phyloP scores from a whole-genome alignment of 2,888 invertebrate species.

The Physocephala rufipes region DNA sequence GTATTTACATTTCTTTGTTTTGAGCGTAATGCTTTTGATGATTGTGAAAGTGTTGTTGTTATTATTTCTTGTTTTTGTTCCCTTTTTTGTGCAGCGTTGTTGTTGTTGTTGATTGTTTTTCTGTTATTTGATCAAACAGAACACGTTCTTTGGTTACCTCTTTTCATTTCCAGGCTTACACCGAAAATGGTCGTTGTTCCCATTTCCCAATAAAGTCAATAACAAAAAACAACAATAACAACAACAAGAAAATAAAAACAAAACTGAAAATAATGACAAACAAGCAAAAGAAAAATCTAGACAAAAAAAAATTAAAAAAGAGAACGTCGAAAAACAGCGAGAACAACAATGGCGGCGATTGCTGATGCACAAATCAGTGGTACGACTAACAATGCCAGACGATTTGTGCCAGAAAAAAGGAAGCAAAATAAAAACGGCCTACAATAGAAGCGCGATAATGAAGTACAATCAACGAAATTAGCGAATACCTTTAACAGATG shows the following conservation, averaged over 20 bases:
- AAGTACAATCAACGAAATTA: no score
- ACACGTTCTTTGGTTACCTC: constrained; percentile 11
- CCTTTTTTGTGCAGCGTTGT: not conserved
- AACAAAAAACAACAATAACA: not conserved
- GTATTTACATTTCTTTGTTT: not conserved
- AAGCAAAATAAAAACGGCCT: no score
- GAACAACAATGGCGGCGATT: not conserved
- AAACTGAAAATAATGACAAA: not conserved
- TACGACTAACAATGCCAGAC: no score
- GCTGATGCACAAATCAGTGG: no score
- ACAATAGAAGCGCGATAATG: no score
- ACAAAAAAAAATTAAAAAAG: not conserved
- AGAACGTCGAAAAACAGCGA: not conserved
- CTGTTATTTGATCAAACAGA: not conserved
- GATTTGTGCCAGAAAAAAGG: no score
- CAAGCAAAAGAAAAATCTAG: not conserved
- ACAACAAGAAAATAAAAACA: no score
- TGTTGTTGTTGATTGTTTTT: constrained; percentile 13
- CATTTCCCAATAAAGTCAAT: not conserved
- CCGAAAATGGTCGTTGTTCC: constrained; percentile 3
- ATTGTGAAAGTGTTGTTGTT: not conserved
- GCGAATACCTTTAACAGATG: no score
- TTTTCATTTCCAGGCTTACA: not conserved
- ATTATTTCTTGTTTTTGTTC: not conserved
- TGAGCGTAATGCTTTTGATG: not conserved